phyloP scores from a whole-genome alignment of 2,888 invertebrate genomes.

The Tetrapedia diversipes region DNA sequence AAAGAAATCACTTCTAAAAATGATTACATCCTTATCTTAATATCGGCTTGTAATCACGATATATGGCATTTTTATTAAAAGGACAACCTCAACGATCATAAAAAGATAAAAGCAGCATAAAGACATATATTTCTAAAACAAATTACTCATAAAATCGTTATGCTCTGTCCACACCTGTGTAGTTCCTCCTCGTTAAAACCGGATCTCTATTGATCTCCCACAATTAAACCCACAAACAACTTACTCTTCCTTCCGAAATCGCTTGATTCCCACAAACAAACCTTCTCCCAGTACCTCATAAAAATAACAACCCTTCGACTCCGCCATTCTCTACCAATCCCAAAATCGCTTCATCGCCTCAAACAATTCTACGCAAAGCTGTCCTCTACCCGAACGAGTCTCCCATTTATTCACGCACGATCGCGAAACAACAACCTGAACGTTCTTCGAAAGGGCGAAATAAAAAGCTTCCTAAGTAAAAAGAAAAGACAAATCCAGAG shows the following conservation, averaged over 20 bases:
- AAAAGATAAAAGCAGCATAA: background rate
- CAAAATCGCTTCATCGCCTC: background rate
- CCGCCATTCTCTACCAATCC: background rate
- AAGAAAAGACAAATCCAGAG: background rate
- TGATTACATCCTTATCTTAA: background rate
- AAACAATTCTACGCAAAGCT: background rate
- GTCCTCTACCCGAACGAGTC: background rate
- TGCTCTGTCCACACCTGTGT: background rate
- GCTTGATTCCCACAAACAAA: background rate
- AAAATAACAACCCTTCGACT: background rate
- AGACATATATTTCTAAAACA: background rate
- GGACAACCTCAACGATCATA: background rate
- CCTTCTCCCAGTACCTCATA: background rate
- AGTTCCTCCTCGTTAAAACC: no score
- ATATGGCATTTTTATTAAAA: background rate
- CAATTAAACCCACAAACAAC: background rate
- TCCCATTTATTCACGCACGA: background rate
- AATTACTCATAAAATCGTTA: background rate
- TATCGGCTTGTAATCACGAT: background rate
- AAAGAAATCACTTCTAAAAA: background rate
- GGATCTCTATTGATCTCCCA: background rate
- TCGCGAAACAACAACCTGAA: conserved; percentile 1
- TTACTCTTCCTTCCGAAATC: no score
- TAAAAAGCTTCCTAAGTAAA: background rate
- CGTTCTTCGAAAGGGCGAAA: background rate